Conservation (phyloP, 2,888 invertebrate species). For the Dione juno region DNA sequence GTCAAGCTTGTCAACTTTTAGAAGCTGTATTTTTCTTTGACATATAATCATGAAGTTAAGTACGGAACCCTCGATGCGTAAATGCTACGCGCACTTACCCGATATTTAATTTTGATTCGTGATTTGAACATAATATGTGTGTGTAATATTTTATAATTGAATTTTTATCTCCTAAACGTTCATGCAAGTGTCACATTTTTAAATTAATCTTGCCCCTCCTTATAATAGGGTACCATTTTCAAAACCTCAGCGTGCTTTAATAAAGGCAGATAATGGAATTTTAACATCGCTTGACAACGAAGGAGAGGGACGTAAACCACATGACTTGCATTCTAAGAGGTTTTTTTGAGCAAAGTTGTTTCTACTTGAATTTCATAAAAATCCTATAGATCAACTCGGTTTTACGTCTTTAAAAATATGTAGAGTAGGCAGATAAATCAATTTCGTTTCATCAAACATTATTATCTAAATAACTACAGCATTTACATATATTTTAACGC, state of each 20-base stretch:
- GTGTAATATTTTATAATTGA: background rate
- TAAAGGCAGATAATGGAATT: constrained; percentile 27
- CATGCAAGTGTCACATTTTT: background rate
- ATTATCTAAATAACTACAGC: too few relatives aligned
- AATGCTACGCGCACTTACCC: background rate
- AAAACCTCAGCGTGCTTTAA: constrained; percentile 26
- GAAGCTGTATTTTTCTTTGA: too few relatives aligned
- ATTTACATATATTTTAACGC: too few relatives aligned
- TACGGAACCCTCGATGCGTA: too few relatives aligned
- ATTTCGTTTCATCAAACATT: too few relatives aligned
- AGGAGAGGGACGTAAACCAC: constrained; percentile 9
- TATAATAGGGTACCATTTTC: constrained; percentile 18
- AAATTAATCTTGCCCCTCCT: constrained; percentile 1
- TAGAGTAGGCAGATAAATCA: too few relatives aligned
- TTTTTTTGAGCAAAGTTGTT: constrained; percentile 1
- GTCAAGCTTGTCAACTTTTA: too few relatives aligned
- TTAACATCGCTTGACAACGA: constrained; percentile 17
- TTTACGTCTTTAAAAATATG: background rate
- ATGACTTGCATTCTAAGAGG: constrained; percentile 26
- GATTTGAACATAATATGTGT: too few relatives aligned
- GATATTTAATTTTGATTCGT: too few relatives aligned
- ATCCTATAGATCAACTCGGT: background rate
- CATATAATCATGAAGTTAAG: too few relatives aligned
- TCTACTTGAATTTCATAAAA: constrained; percentile 1
- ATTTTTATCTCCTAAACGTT: background rate